phyloP scores from a whole-genome alignment of 1,140 invertebrate genomes.

The Papilio polytes region DNA sequence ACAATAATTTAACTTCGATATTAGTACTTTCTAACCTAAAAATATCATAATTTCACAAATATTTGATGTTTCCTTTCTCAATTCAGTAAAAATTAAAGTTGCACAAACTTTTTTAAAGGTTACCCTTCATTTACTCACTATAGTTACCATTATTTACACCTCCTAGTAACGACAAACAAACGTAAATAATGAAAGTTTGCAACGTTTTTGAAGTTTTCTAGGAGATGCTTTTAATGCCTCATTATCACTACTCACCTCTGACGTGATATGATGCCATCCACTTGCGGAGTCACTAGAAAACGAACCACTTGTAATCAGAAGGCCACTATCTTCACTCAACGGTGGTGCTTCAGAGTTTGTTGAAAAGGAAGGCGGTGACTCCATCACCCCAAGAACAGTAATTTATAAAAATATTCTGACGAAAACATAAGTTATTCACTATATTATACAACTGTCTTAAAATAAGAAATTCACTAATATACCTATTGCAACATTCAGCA shows the following conservation, averaged over 20 bases:
- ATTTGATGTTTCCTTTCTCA: neutral
- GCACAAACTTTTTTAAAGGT: neutral
- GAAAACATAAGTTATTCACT: conserved; percentile 63
- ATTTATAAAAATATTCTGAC: conserved; percentile 57
- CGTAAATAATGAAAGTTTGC: conserved; percentile 8
- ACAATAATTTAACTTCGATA: conserved; percentile 1
- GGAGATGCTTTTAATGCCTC: conserved; percentile 19
- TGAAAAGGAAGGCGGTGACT: conserved; percentile 85
- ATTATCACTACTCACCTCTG: conserved; percentile 81
- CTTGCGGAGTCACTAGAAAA: conserved; percentile 85
- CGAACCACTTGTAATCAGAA: conserved; percentile 86
- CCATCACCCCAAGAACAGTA: conserved; percentile 76
- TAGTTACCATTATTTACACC: conserved; percentile 6
- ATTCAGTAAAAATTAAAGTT: neutral
- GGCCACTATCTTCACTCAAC: conserved; percentile 86
- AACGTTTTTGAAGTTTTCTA: conserved; percentile 42
- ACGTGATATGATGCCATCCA: conserved; percentile 84
- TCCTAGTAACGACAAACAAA: neutral
- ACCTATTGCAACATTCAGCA: conserved; percentile 59
- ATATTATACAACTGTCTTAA: conserved; percentile 58
- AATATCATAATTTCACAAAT: neutral
- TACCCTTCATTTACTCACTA: conserved; percentile 21
- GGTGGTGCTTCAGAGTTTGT: conserved; percentile 85
- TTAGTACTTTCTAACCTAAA: conserved; percentile 33
- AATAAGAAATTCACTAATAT: conserved; percentile 62